Conservation (phyloP, 2,797 vertebrate genomes). For the Coluber constrictor region DNA sequence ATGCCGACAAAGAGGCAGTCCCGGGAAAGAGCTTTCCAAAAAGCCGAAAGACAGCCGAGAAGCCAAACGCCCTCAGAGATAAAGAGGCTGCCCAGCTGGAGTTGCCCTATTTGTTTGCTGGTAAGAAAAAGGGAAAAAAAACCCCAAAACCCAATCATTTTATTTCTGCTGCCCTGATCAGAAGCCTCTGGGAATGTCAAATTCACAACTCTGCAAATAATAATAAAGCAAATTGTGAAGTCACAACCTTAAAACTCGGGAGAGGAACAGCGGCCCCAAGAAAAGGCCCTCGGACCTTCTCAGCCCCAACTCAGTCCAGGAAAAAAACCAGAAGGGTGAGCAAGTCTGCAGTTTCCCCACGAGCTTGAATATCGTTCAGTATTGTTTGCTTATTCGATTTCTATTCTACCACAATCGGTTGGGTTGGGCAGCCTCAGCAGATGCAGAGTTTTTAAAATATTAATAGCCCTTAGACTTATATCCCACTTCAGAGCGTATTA, state of each 20-base stretch:
- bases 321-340: neutral
- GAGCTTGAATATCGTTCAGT: too few species aligned
- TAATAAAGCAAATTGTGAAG: neutral
- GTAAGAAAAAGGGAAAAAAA: slow-evolving; percentile 65
- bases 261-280: neutral
- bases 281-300: neutral
- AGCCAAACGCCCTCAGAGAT: slow-evolving; percentile 44
- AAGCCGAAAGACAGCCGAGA: slow-evolving; percentile 37
- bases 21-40: slow-evolving; percentile 51
- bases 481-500: too few species aligned
- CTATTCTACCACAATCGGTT: too few species aligned
- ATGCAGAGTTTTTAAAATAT: too few species aligned
- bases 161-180: neutral
- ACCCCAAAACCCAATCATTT: neutral
- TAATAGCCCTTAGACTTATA: too few species aligned
- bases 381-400: too few species aligned
- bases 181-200: neutral
- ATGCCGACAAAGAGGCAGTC: slow-evolving; percentile 58
- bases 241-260: neutral
- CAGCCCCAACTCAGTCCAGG: neutral
- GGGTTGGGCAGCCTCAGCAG: too few species aligned
- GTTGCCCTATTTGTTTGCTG: slow-evolving; percentile 89
- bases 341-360: too few species aligned
- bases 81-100: slow-evolving; percentile 75
- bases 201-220: neutral